Evolutionary conservation across 2,113 vertebrate genomes (phyloP), one percentile per base, ranked within the genome.

Genomic region (Vanacampus margaritifer): DNA sequence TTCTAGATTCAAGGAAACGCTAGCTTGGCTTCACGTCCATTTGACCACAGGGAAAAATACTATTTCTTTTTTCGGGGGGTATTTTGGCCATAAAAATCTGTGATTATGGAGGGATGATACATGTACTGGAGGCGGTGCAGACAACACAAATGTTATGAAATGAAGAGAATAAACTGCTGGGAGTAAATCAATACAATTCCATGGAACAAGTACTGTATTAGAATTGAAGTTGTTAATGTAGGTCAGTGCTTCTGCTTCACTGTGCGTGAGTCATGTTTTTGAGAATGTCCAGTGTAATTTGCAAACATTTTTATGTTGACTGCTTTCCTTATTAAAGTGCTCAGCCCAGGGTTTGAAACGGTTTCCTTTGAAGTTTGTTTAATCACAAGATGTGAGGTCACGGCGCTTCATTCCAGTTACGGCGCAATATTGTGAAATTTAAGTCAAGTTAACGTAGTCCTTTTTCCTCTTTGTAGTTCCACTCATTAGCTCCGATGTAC

Each of bases 401-500:
- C 11, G 48, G n/a, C 9, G 3, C 48, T n/a, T 10, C 7, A 50
- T 6, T n/a, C 21, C n/a, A 19, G 48, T n/a, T 50, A n/a, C 43
- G 16, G 19, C 48, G 3, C 48, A 50, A n/a, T n/a, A 21, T n/a
- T 1, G n/a, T 21, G 7, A 1, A 9, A 56, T 32, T 28, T 56
- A 12, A 26, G 24, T 28, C 53, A 14, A 23, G n/a, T 53, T 53
- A 1, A 13, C 23, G 19, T 23, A 5, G 12, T 21, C 13, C 28
- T n/a, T 41, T 39, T 45, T 3, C 12, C 13, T 17, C 1, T 41
- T 24, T 41, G 23, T 86, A 99, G 97, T 99, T 99, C 78, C 96
- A 98, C 73, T 98, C 96, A 0, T 84, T 99, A 93, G 97, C 97
- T 58, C 97, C 97, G 2, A 98, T 99, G 97, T 99, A 98, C 89